Conservation (phyloP, 2,888 invertebrate genomes). For the Tenodera sinensis region DNA sequence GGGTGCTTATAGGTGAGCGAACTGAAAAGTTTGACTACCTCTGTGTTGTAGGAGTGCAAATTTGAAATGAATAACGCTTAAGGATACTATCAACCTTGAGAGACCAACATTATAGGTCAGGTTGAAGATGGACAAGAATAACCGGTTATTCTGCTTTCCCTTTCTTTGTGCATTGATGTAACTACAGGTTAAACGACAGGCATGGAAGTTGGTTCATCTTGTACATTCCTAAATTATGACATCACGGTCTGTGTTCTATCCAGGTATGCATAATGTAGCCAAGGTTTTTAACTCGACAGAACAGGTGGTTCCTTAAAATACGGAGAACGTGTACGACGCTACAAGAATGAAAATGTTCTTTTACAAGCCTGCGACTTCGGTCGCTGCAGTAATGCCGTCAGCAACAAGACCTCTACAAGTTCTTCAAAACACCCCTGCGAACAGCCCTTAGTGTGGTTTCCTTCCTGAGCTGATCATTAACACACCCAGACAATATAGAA, state of each 20-base stretch:
- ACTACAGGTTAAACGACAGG: neutral
- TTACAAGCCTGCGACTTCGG: too few relatives aligned
- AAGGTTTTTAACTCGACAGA: neutral
- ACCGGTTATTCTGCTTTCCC: constrained; percentile 9
- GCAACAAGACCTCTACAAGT: too few relatives aligned
- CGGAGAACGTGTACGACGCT: too few relatives aligned
- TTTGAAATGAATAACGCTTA: neutral
- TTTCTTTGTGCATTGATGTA: neutral
- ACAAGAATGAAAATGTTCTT: too few relatives aligned
- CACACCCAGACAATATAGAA: too few relatives aligned
- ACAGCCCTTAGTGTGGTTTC: too few relatives aligned
- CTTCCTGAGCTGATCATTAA: too few relatives aligned
- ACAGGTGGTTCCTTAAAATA: neutral
- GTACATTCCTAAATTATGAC: neutral
- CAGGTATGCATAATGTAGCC: neutral
- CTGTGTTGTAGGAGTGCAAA: neutral
- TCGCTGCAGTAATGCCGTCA: too few relatives aligned
- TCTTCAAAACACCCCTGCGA: too few relatives aligned
- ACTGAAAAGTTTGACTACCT: neutral
- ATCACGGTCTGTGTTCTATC: neutral
- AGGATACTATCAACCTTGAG: neutral
- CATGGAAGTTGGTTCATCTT: neutral
- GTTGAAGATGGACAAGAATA: neutral
- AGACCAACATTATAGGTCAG: neutral
- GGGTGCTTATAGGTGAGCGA: neutral